phyloP scores from a whole-genome alignment of 2,888 invertebrate genomes.

The Cheiracanthium punctorium region DNA sequence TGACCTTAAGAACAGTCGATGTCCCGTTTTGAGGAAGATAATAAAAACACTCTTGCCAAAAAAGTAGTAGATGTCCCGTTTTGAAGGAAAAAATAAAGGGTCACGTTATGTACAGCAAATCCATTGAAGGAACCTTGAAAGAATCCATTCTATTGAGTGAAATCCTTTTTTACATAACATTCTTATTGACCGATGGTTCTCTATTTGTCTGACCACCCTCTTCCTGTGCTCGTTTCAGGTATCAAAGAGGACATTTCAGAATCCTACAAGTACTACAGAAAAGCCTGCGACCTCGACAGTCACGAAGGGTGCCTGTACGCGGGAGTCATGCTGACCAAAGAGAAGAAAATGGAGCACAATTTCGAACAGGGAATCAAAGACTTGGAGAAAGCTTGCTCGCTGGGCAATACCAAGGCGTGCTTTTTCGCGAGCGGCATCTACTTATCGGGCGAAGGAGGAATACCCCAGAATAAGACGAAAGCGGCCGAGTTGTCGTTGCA shows the following conservation, averaged over 20 bases:
- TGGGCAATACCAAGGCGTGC: slow-evolving; percentile 83
- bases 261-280: slow-evolving; percentile 85
- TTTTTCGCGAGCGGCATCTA: slow-evolving; percentile 88
- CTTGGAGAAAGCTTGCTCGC: slow-evolving; percentile 77
- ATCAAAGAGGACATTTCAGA: slow-evolving; percentile 80
- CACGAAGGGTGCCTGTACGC: slow-evolving; percentile 85
- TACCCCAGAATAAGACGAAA: slow-evolving; percentile 82
- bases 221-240: slow-evolving; percentile 49
- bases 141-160: too few species aligned
- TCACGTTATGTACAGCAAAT: too few species aligned
- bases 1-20: too few species aligned
- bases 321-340: slow-evolving; percentile 80
- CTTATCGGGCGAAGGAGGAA: slow-evolving; percentile 78
- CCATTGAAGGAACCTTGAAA: too few species aligned
- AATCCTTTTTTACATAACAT: too few species aligned
- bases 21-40: too few species aligned
- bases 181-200: too few species aligned
- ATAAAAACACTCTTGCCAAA: too few species aligned
- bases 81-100: too few species aligned
- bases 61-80: too few species aligned
- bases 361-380: slow-evolving; percentile 77
- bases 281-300: slow-evolving; percentile 85
- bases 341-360: slow-evolving; percentile 77
- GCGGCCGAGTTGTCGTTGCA: slow-evolving; percentile 86
- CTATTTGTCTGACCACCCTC: too few species aligned